phyloP scores from a whole-genome alignment of 2,113 vertebrate genomes.

The Cromileptes altivelis region DNA sequence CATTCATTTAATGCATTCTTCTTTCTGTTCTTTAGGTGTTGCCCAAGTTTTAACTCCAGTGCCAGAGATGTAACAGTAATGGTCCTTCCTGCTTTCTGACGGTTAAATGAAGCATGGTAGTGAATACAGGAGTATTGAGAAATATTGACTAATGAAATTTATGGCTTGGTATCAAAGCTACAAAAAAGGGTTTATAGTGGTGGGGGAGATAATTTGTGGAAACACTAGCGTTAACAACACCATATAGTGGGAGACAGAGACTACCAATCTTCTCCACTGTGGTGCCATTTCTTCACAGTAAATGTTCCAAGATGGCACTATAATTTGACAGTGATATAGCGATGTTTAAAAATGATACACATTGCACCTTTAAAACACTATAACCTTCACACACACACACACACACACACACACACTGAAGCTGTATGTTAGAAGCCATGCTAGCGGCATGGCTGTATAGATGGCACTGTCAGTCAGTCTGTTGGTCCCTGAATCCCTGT shows the following conservation, averaged over 20 bases:
- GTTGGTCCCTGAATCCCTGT: background rate
- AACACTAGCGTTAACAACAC: conserved; percentile 9
- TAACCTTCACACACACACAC: background rate
- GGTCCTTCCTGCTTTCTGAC: background rate
- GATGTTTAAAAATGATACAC: conserved; percentile 61
- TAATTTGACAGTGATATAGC: conserved; percentile 53
- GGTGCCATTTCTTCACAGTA: conserved; percentile 30
- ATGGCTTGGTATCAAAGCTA: conserved; percentile 6
- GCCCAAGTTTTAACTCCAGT: background rate
- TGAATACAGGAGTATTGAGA: background rate
- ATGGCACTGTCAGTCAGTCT: background rate
- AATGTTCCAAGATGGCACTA: conserved; percentile 28
- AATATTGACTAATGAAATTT: background rate
- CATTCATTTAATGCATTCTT: background rate
- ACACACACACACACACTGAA: background rate
- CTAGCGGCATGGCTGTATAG: too few relatives aligned
- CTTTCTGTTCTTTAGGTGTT: background rate
- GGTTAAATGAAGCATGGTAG: background rate
- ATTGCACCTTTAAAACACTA: conserved; percentile 26
- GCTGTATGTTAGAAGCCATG: background rate
- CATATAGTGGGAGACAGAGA: conserved; percentile 11
- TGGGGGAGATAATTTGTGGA: conserved; percentile 48
- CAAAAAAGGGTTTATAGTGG: conserved; percentile 20
- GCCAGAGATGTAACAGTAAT: background rate
- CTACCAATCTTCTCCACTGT: conserved; percentile 32